Percentiles rank a stretch among this genome's conserved stretches.
phyloP scores from a whole-genome alignment of 2,797 vertebrate genomes.

The Lagothrix lagotricha region DNA sequence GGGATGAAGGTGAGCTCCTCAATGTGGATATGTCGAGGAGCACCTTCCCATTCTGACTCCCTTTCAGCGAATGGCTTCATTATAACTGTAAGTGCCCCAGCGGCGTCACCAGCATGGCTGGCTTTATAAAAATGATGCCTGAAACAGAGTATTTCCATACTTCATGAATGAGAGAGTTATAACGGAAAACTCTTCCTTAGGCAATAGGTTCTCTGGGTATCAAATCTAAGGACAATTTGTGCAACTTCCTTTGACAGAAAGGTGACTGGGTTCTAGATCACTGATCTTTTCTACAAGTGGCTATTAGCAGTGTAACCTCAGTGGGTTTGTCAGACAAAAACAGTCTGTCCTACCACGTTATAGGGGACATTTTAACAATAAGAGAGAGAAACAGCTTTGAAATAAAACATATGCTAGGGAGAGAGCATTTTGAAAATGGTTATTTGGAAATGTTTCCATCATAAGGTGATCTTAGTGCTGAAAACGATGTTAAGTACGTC shows the following conservation, averaged over 20 bases:
- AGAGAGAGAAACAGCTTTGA: background rate
- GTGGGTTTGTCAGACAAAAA: background rate
- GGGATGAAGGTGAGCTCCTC: background rate
- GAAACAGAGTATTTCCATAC: background rate
- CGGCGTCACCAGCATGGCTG: rapidly evolving
- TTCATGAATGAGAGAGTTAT: background rate
- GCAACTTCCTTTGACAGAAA: background rate
- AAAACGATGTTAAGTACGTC: background rate
- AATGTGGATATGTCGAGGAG: no score
- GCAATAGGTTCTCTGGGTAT: background rate
- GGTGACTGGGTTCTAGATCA: background rate
- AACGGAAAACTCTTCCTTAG: background rate
- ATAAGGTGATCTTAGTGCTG: background rate
- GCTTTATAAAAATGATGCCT: background rate
- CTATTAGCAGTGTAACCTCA: background rate
- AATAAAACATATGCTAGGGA: background rate
- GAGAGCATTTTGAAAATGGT: background rate
- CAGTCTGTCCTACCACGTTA: background rate
- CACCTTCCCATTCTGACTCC: background rate
- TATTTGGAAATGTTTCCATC: background rate
- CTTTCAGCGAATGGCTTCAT: background rate
- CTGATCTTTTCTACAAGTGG: background rate
- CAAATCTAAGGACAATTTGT: background rate
- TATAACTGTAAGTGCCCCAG: background rate
- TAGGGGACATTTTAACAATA: background rate